A percentile compares a stretch with the other conserved stretches of the same genome.
These are phyloP conservation scores for Oreotrochilus melanogaster DNA, from an alignment of 2,113 vertebrate species.

Conservation along the genomic window DNA sequence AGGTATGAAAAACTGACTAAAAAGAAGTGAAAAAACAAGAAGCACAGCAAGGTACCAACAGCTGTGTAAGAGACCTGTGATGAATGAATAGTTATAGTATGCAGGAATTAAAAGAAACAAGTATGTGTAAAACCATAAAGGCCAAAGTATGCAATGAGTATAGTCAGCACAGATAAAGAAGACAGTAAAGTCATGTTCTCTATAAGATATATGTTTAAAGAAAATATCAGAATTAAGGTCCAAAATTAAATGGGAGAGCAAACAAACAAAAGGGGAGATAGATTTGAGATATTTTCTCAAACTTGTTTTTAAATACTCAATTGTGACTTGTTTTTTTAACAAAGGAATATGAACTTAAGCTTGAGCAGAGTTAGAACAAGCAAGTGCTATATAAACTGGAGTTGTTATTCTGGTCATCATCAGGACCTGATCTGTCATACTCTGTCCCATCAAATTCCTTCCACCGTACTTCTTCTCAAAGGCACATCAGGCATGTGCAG, in stretches of 20 bases:
- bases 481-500: not conserved
- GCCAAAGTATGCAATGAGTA: not conserved
- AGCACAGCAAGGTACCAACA: not conserved
- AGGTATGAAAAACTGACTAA: not conserved
- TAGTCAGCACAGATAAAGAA: not conserved
- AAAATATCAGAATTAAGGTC: not conserved
- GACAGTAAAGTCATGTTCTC: not conserved
- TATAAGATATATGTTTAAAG: not conserved
- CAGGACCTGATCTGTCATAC: not conserved
- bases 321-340: not conserved
- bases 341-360: not conserved
- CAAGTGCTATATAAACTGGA: not conserved
- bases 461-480: not conserved
- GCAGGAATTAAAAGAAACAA: not conserved
- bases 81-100: not conserved
- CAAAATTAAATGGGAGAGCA: not conserved
- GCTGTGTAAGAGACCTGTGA: not conserved
- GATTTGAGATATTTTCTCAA: not conserved
- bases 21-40: not conserved
- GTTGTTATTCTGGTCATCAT: not conserved
- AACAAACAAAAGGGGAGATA: not conserved
- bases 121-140: slow-evolving; percentile 13
- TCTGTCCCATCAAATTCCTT: not conserved
- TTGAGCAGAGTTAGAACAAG: not conserved
- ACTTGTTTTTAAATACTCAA: not conserved